These are phyloP conservation scores for Gerris lacustris DNA, from an alignment of 2,888 invertebrate genomes.

Conservation along the genomic window DNA sequence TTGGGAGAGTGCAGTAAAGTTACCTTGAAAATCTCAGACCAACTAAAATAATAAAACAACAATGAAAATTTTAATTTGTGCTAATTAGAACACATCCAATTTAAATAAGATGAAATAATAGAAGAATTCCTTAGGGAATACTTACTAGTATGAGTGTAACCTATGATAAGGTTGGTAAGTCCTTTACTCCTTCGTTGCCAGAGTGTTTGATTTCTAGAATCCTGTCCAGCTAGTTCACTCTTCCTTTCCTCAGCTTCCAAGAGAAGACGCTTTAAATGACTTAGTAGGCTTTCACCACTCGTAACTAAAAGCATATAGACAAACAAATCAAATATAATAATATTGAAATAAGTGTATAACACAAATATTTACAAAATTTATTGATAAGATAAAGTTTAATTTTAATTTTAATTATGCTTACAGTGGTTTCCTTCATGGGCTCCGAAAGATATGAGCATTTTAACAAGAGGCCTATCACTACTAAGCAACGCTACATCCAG, in stretches of 20 bases:
- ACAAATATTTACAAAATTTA: slow-evolving; percentile 11
- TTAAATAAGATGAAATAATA: too few species aligned
- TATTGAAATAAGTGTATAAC: background rate
- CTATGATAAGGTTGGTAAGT: slow-evolving; percentile 65
- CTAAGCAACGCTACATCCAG: slow-evolving; percentile 87
- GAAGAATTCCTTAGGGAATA: slow-evolving; percentile 19
- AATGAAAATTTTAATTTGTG: too few species aligned
- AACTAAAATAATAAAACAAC: too few species aligned
- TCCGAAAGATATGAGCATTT: slow-evolving; percentile 77
- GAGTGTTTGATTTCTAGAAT: slow-evolving; percentile 59
- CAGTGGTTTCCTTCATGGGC: slow-evolving; percentile 74
- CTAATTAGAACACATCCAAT: too few species aligned
- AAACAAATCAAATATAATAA: background rate
- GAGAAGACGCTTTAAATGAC: slow-evolving; percentile 60
- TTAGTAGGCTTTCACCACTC: slow-evolving; percentile 58
- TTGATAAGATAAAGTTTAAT: background rate
- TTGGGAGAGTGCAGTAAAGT: too few species aligned
- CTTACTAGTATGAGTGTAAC: slow-evolving; percentile 72
- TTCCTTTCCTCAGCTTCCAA: slow-evolving; percentile 73
- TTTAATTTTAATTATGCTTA: slow-evolving; percentile 41
- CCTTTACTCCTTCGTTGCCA: slow-evolving; percentile 77
- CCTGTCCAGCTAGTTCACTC: slow-evolving; percentile 55
- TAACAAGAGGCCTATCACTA: slow-evolving; percentile 75
- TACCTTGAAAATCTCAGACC: too few species aligned
- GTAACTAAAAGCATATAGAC: slow-evolving; percentile 42